These are phyloP conservation scores for Drosophila subobscura DNA, from an alignment of 1,140 invertebrate genomes.

Conservation along the genomic window DNA sequence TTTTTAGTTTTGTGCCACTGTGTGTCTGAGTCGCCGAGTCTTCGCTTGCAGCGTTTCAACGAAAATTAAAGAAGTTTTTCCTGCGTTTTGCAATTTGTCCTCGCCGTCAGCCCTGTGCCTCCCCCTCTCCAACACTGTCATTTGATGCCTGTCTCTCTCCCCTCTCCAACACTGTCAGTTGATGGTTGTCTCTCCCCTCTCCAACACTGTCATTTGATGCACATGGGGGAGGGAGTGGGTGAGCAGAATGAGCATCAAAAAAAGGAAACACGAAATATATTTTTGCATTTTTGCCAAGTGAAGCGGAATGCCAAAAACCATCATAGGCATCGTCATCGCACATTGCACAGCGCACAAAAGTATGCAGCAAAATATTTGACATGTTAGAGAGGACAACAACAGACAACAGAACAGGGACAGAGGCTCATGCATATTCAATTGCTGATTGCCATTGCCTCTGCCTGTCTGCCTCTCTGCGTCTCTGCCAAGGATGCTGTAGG, in stretches of 20 bases:
- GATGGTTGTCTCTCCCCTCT: slow-evolving; percentile 4
- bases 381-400: slow-evolving; percentile 27
- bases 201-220: slow-evolving; percentile 29
- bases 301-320: slow-evolving; percentile 43
- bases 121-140: slow-evolving; percentile 11
- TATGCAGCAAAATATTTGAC: slow-evolving; percentile 46
- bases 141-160: slow-evolving; percentile 14
- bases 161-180: slow-evolving; percentile 22
- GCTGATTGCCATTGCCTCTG: slow-evolving; percentile 36
- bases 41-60: slow-evolving; percentile 59
- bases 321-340: slow-evolving; percentile 13
- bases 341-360: slow-evolving; percentile 20
- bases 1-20: slow-evolving; percentile 59
- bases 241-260: neutral
- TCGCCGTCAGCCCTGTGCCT: neutral
- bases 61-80: slow-evolving; percentile 75
- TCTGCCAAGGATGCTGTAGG: too few relatives aligned
- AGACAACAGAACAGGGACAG: too few relatives aligned
- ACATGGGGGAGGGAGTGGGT: neutral
- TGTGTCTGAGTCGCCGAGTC: slow-evolving; percentile 33
- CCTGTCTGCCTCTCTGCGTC: neutral
- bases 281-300: slow-evolving; percentile 52
- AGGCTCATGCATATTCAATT: slow-evolving; percentile 51
- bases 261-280: slow-evolving; percentile 32
- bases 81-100: slow-evolving; percentile 68